Conservation (phyloP, 2,888 invertebrate species). For the Digitonthophagus gazella region DNA sequence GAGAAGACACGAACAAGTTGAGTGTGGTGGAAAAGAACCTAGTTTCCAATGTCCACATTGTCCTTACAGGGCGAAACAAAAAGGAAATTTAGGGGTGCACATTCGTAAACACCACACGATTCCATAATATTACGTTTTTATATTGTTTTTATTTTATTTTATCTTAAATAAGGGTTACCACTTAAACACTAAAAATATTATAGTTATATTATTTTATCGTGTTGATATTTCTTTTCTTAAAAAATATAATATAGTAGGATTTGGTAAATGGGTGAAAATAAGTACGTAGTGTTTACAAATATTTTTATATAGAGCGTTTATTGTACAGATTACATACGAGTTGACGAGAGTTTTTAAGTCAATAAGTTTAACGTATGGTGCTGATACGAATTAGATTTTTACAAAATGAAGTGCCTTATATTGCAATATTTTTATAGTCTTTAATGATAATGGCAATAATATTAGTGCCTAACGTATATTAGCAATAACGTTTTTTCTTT, state of each 20-base stretch:
- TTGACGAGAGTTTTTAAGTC: background rate
- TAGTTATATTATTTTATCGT: no score
- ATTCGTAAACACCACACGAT: conserved; percentile 70
- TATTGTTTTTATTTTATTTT: background rate
- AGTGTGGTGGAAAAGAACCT: conserved; percentile 79
- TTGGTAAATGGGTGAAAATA: background rate
- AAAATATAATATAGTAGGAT: background rate
- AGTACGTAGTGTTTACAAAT: background rate
- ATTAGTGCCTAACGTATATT: background rate
- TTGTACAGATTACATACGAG: background rate
- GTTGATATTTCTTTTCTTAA: background rate
- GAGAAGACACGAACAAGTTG: conserved; percentile 78
- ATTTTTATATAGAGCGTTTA: background rate
- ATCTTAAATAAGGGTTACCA: background rate
- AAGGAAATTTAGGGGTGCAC: conserved; percentile 79
- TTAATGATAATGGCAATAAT: background rate
- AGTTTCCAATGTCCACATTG: conserved; percentile 79
- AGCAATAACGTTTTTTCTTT: conserved; percentile 2
- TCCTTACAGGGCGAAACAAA: conserved; percentile 75
- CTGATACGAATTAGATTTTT: background rate
- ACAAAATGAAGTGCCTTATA: background rate
- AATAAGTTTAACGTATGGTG: background rate
- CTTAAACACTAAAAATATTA: no score
- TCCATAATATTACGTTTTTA: background rate
- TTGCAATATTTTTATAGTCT: conserved; percentile 3